phyloP scores from a whole-genome alignment of 2,113 vertebrate genomes.

The Uropsilus gracilis region DNA sequence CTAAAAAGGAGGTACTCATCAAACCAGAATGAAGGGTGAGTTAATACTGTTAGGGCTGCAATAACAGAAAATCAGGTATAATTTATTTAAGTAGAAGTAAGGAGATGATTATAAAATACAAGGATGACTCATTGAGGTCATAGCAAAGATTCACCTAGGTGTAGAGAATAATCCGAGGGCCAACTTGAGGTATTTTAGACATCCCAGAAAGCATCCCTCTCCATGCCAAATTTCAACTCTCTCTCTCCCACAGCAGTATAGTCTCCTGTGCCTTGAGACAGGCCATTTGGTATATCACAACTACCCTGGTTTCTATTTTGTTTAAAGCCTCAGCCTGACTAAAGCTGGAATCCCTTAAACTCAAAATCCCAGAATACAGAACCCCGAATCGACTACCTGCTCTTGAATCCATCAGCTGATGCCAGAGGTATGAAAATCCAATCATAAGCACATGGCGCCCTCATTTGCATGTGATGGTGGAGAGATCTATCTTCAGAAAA shows the following conservation, averaged over 20 bases:
- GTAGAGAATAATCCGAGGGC: no score
- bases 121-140: not conserved
- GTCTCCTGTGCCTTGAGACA: not conserved
- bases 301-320: not conserved
- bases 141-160: not conserved
- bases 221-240: not conserved
- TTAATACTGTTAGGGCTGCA: not conserved
- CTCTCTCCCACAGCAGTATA: not conserved
- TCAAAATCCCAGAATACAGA: not conserved
- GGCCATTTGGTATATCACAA: accelerated
- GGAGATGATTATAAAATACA: no score
- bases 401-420: not conserved
- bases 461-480: not conserved
- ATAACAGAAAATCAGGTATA: not conserved
- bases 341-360: not conserved
- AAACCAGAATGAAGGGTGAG: not conserved
- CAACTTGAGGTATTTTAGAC: not conserved
- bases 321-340: not conserved
- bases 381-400: not conserved
- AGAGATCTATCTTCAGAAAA: not conserved
- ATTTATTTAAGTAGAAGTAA: not conserved
- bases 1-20: not conserved
- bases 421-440: not conserved
- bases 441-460: not conserved
- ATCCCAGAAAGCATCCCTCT: not conserved